Evolutionary conservation across 1,140 invertebrate genomes (phyloP).

Genomic region (Euglossa dilemma): DNA sequence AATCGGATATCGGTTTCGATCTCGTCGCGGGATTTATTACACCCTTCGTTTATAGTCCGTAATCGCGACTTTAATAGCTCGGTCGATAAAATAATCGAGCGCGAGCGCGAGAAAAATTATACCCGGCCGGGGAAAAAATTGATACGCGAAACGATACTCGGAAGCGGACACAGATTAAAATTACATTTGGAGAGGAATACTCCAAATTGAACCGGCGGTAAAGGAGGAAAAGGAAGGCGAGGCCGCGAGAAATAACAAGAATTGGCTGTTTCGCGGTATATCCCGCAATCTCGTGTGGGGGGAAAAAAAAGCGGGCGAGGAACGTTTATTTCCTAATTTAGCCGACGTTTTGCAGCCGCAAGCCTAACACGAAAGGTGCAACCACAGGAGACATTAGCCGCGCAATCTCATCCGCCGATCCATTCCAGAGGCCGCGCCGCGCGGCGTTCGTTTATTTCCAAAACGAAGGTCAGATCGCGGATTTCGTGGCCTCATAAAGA

Average conservation of each 20-base stretch:
- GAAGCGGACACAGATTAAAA: neutral
- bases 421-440: neutral
- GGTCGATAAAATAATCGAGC: no score
- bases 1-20: no score
- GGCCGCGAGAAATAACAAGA: neutral
- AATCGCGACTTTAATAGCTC: no score
- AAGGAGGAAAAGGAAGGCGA: neutral
- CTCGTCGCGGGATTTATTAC: no score
- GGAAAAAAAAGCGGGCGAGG: neutral
- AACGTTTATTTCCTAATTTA: slow-evolving; percentile 42
- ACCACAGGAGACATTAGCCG: slow-evolving; percentile 35
- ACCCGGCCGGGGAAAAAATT: neutral
- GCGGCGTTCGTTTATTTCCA: slow-evolving; percentile 35
- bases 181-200: neutral
- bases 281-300: neutral
- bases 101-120: neutral
- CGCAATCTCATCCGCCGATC: slow-evolving; percentile 25
- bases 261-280: neutral
- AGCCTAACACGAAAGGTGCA: neutral
- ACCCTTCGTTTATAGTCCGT: no score
- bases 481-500: slow-evolving; percentile 53
- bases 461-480: slow-evolving; percentile 51
- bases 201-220: neutral
- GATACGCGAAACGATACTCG: neutral
- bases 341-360: neutral